Base-by-base conservation (phyloP, 2,113 vertebrate genomes). In the Saccopteryx bilineata region DNA sequence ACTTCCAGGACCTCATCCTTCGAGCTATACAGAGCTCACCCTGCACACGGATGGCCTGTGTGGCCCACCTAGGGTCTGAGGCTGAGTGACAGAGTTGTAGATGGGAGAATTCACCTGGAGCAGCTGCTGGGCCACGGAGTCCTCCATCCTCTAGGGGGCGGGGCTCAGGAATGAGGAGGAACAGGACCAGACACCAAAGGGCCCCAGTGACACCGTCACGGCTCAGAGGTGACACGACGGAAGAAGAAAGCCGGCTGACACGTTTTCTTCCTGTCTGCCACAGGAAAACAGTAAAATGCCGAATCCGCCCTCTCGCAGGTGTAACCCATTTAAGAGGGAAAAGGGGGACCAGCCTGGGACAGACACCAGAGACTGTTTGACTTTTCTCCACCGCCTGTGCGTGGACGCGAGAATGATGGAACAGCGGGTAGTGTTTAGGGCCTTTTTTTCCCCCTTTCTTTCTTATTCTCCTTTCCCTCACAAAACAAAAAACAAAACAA, bases 201-300 rank as follows among this genome's bases (percentile, higher is more conserved):
- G 5, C 46, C 80, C 46, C 74, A 46, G 0, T 39, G 78, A 74
- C 17, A 5, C 83, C 12, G 18, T 50, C 74, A 26, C 28, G 48
- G 31, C 58, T 56, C 21, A 28, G 56, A 54, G 78, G 17, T 19
- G 24, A 48, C 81, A 69, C 66, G 61, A 7, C 69, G 60, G 58
- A 82, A 26, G 63, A 63, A 60, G 83, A 63, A 91, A 90, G 56
- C 21, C 6, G 0, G 56, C 21, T 5, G 0, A 18, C 52, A 61
- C 1, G 5, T 26, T 69, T 18, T 63, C 83, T 81, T 48, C 52
- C 85, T 7, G 0, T 71, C 31, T 71, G 72, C 52, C 0, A 0
- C 86, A n/a, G 90, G 26, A 92, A 91, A 84, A 60, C 91, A 87
- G 7, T 95, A 72, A 88, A 54, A 65, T 12, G 75, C 68, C 17